phyloP scores from a whole-genome alignment of 2,888 invertebrate genomes.

The Lamellibrachia satsuma region DNA sequence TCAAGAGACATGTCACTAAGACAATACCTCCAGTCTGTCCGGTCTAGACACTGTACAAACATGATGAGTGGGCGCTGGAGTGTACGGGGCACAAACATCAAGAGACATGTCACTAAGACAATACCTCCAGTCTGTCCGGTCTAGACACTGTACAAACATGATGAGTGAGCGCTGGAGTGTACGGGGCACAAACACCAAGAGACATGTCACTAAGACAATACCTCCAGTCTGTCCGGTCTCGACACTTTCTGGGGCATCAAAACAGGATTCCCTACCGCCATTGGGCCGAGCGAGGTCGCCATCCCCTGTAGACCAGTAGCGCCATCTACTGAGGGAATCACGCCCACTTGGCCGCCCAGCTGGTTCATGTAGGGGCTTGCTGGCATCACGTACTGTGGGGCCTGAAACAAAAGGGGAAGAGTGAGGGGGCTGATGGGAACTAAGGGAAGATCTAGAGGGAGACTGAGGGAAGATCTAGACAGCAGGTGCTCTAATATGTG shows the following conservation, averaged over 20 bases:
- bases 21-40: constrained; percentile 90
- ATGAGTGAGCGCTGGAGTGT: background rate
- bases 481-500: too few relatives aligned
- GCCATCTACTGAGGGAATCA: background rate
- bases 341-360: background rate
- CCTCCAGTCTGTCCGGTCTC: constrained; percentile 94
- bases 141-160: constrained; percentile 76
- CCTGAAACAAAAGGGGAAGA: background rate
- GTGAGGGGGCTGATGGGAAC: background rate
- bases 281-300: background rate
- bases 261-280: background rate
- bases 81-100: background rate
- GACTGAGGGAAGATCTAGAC: too few relatives aligned
- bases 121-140: constrained; percentile 93
- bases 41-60: constrained; percentile 74
- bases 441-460: too few relatives aligned
- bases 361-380: background rate
- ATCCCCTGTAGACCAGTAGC: background rate
- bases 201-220: constrained; percentile 65
- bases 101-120: background rate
- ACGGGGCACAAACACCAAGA: background rate
- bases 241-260: constrained; percentile 81
- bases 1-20: background rate
- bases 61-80: background rate
- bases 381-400: background rate